Conservation (phyloP, 2,113 vertebrate species). For the Aythya baeri region DNA sequence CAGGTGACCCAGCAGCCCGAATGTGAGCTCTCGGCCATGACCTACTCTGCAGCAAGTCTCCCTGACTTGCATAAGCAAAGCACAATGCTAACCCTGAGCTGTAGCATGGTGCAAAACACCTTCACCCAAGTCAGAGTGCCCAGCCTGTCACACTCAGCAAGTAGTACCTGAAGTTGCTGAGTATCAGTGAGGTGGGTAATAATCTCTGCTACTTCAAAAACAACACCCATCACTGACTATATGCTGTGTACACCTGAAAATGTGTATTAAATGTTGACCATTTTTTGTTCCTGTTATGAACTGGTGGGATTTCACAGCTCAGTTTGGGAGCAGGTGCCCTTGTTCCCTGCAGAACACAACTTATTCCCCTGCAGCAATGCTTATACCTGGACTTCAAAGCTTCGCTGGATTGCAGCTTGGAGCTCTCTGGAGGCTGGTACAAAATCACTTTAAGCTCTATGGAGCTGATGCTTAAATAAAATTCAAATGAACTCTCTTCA, state of each 20-base stretch:
- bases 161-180: not conserved
- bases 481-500: slow-evolving; percentile 6
- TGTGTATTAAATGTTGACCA: fast-evolving
- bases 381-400: not conserved
- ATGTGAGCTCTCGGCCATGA: fast-evolving
- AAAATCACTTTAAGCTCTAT: not conserved
- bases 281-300: not conserved
- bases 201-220: not conserved
- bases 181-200: not conserved
- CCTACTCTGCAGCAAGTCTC: fast-evolving
- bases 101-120: not conserved
- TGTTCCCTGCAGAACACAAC: not conserved
- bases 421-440: not conserved
- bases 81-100: not conserved
- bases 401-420: not conserved
- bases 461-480: slow-evolving; percentile 1
- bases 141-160: not conserved
- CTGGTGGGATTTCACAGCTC: not conserved
- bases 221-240: not conserved
- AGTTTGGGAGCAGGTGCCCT: not conserved
- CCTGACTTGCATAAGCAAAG: not conserved
- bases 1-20: not conserved
- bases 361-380: not conserved
- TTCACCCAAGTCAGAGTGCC: not conserved
- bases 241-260: not conserved